Percentiles rank a stretch among this genome's conserved stretches.
Conservation (phyloP, 1,140 invertebrate genomes). For the Galendromus occidentalis region DNA sequence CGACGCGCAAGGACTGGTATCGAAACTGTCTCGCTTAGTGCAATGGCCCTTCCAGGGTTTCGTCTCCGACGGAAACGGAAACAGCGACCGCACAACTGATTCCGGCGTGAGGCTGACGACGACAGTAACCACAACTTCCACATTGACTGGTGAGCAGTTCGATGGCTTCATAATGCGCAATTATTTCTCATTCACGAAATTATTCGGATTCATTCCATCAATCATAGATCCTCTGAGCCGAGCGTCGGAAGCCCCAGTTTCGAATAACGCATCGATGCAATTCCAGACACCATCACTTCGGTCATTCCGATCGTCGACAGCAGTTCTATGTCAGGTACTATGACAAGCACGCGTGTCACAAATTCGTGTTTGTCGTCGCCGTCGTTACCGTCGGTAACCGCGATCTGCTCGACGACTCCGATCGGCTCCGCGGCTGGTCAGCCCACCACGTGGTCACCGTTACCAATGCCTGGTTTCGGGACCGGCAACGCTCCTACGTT, state of each 20-base stretch:
- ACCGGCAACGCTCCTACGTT: constrained; percentile 16
- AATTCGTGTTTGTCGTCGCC: not conserved
- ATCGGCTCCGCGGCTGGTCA: not conserved
- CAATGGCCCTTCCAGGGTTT: constrained; percentile 9
- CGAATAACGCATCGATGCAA: too few relatives aligned
- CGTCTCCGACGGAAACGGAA: not conserved
- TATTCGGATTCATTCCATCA: too few relatives aligned
- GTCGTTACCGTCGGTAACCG: not conserved
- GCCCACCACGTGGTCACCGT: constrained; percentile 16
- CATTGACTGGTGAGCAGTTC: too few relatives aligned
- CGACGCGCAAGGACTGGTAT: not conserved
- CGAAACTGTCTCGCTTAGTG: not conserved
- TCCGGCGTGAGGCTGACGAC: too few relatives aligned
- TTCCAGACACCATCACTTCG: not conserved
- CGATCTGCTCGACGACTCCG: not conserved
- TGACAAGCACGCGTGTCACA: not conserved
- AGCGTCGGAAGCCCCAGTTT: too few relatives aligned
- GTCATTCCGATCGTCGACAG: not conserved
- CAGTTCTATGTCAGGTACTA: not conserved
- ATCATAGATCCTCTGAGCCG: too few relatives aligned
- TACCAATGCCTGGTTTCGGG: constrained; percentile 14
- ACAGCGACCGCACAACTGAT: not conserved
- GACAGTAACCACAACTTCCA: too few relatives aligned
- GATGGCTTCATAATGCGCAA: too few relatives aligned
- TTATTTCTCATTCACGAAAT: too few relatives aligned